Evolutionary conservation across 2,113 vertebrate genomes (phyloP), one percentile per base, ranked within the genome.

Genomic region (Urocolius indicus): DNA sequence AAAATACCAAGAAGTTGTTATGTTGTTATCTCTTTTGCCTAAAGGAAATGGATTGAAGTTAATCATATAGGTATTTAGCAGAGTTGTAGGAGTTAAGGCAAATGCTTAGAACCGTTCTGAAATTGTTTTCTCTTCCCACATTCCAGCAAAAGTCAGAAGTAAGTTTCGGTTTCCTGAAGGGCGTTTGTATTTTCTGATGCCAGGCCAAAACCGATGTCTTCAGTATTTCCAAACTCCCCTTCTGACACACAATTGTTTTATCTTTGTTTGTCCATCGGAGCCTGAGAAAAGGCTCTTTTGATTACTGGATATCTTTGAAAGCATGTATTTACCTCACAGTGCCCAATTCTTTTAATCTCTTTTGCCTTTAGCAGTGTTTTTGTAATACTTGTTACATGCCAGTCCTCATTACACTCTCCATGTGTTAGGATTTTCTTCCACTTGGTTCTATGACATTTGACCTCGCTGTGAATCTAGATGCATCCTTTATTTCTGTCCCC

Each of bases 131-230:
- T 82, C 74, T 92, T 82, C 45, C 67, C 49, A 38, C 9, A 6
- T 74, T 63, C 26, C 63, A 38, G 30, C 46, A 32, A 32, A 36
- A 66, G 11, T 45, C 48, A 78, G 26, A 84, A 81, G 24, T 72
- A 74, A 92, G 49, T 90, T 95, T 96, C 71, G 8, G 8, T 95
- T 95, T 96, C 74, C 78, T 67, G 78, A 52, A 72, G n/a, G n/a
- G 14, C 9, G 11, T 21, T 57, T 77, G 34, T 86, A 12, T 84
- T 91, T 93, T 87, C 55, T 92, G 69, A 41, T 75, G 26, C 48
- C 57, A 59, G 59, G 58, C 79, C 88, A 92, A 92, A 92, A 71
- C 51, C 63, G 8, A 68, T 16, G 15, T 77, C 34, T 30, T 93
- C 9, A 2, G 9, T 94, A 48, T 94, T 92, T 92, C 55, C 62